Base-by-base conservation (phyloP, 2,113 vertebrate genomes). In the Oxyura jamaicensis region DNA sequence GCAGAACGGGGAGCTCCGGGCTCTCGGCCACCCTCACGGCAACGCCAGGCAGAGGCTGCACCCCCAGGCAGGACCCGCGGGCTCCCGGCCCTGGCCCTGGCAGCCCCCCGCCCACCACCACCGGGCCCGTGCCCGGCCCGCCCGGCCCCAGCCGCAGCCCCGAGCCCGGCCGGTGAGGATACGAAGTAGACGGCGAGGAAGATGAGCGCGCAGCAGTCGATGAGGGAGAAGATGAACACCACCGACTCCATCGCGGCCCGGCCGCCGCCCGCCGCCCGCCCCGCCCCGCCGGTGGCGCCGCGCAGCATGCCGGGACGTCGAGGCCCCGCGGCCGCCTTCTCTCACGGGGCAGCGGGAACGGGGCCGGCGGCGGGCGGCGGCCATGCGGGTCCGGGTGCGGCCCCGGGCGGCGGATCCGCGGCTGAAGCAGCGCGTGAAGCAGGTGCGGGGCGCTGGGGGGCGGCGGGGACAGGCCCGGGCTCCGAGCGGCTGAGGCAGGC, bases 171-270 rank as follows among this genome's bases (percentile, higher is more conserved):
- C 58, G n/a, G 59, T 9, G 7, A 98, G 99, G 99, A 99, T 99
- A 99, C 99, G 48, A 99, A 99, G 95, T 99, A 99, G 6, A 99
- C 99, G 0, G 99, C 98, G 25, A 99, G 98, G 86, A 99, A 99
- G 96, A 99, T 99, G 69, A 99, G 98, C n/a, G 98, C 98, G 74
- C 99, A 99, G 52, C 99, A 99, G 91, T 99, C 99, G 55, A 99
- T 98, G 22, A 99, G 98, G 4, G 99, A 99, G 71, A 99, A 97
- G 75, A 99, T 98, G 96, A 99, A 99, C 90, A 99, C 98, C 39
- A 98, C 98, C 53, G 99, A 99, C 97, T 99, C 99, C 99, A 99
- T 99, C 84, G 65, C 50, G 56, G 46, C 72, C 39, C 42, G 74
- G 26, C 74, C 76, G 48, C 48, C 48, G 21, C 48, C 48, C 35